Evolutionary conservation across 1,140 invertebrate genomes (phyloP), one percentile per base, ranked within the genome.

Genomic region (Drosophila mojavensis): DNA sequence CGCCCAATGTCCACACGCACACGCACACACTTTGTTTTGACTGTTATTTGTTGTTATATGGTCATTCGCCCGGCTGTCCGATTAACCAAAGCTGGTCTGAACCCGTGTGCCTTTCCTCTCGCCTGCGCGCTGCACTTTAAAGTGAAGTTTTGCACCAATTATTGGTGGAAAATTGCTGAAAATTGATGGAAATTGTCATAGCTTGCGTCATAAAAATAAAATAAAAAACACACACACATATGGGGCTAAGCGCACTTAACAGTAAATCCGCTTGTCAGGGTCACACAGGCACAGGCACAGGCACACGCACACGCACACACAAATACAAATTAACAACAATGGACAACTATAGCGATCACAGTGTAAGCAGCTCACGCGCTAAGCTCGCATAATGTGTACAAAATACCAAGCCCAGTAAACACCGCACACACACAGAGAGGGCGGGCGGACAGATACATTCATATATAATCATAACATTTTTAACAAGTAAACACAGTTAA

Each of bases 31-130:
- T 30, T 5, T 5, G 28, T 30, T 81, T 85, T 69, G 78, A 66
- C 74, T 81, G 78, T 64, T 70, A 85, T 81, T 85, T 81, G 75
- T 85, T 85, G 85, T 85, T 85, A 78, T 85, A 78, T 70, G 69
- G 69, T 68, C 81, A 69, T 81, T 78, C 75, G 58, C 59, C 61
- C 66, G 61, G 36, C 39, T 45, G 54, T 48, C 70, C 75, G 43
- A 15, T 17, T 47, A 17, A 47, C n/a, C 67, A 77, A 73, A 81
- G 47, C 47, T 11, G 6, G 5, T 68, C 43, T 81, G 72, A 81
- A 78, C 68, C 77, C 65, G 43, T 17, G 15, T n/a, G 55, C 30
- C 24, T 24, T 47, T 51, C 28, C 13, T 9, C 7, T 9, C 7
- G n/a, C 13, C n/a, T 9, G 10, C 20, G 15, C 43, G 43, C 5